Conservation (phyloP, 2,888 invertebrate species). For the Hydrotaea diabolus region DNA sequence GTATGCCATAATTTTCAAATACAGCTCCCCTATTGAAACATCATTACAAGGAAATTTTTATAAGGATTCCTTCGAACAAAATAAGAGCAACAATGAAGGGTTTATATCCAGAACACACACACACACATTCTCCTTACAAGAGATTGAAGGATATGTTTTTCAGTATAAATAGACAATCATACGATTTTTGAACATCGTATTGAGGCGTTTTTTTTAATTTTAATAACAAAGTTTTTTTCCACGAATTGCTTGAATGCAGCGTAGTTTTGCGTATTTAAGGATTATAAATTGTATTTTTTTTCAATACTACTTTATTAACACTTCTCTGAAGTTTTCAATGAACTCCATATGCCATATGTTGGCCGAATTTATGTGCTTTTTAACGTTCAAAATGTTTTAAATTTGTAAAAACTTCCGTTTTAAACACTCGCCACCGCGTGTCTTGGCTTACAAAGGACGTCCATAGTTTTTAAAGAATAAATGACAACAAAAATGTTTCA, state of each 20-base stretch:
- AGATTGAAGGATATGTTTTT: background rate
- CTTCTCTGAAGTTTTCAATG: background rate
- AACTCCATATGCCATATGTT: background rate
- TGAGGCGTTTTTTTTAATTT: background rate
- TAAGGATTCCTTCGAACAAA: background rate
- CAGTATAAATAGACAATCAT: background rate
- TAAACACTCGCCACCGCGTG: background rate
- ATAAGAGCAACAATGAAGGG: background rate
- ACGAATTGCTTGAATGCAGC: background rate
- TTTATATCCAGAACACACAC: conserved; percentile 1
- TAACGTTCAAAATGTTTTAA: background rate
- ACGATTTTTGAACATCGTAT: background rate
- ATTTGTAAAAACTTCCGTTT: background rate
- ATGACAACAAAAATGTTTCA: background rate
- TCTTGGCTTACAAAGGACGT: background rate
- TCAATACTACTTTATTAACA: background rate
- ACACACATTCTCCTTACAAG: background rate
- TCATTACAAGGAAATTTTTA: conserved; percentile 3
- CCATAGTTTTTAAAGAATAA: background rate
- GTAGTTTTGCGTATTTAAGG: too few relatives aligned
- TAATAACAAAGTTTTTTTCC: background rate
- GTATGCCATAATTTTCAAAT: background rate
- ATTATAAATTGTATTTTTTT: background rate
- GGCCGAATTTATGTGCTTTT: background rate
- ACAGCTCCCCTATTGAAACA: background rate